Base-by-base conservation (phyloP, 2,888 invertebrate species). In the Gandaritis pyraliata region DNA sequence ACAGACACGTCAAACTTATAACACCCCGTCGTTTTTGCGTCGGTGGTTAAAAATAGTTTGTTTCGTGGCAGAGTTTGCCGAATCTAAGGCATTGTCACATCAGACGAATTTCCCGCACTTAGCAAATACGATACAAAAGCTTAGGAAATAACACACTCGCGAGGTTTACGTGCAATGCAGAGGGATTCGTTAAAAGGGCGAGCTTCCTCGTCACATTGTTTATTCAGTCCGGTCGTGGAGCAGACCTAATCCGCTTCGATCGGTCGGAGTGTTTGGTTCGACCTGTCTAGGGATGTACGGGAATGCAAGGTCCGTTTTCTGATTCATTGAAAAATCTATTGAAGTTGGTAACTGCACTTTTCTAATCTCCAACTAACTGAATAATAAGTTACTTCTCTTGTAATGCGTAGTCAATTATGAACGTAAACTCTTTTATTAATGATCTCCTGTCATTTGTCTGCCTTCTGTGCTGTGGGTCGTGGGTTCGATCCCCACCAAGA, bases 151-250 rank as follows among this genome's bases (percentile, higher is more conserved):
- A 69, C 81, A 80, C 77, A 78, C 76, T 77, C 75, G 80, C 77
- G 75, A 79, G 78, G 75, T 82, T 79, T 82, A 76, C 77, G 72
- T 76, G 79, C 68, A 75, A 68, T 77, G 79, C 78, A 79, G 76
- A 81, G 83, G 85, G 86, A 87, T 88, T 87, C 87, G 88, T 88
- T 89, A 89, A 89, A 90, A 89, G 89, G 89, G 88, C 87, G 83
- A 83, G 84, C 76, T 82, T 81, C 80, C 78, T 82, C 86, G 86
- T 90, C 89, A 86, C 90, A 88, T 90, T 90, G 90, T 90, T 90
- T 90, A 90, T 90, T 90, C 88, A 90, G 88, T 82, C 83, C 82
- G 85, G 75, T 77, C 83, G 83, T 75, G 81, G 83, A 83, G 78
- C 71, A 78, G 59, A 80, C 81, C 84, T 88, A 88, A 88, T 87